Conservation (phyloP, 2,797 vertebrate genomes). For the Sparus aurata region DNA sequence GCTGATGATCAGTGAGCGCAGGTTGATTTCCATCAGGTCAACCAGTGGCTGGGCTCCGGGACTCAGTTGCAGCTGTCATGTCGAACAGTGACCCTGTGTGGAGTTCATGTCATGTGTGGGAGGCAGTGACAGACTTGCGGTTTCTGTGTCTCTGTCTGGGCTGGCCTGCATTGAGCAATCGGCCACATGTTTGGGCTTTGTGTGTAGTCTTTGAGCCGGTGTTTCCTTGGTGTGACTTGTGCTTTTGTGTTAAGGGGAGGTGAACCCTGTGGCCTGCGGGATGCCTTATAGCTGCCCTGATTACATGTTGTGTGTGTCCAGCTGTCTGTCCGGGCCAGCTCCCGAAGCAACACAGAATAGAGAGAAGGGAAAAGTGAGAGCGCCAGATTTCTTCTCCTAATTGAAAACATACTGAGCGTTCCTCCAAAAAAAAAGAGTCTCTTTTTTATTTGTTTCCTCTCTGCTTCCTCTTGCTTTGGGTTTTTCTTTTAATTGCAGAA, state of each 20-base stretch:
- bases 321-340: slow-evolving; percentile 57
- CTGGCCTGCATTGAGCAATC: slow-evolving; percentile 71
- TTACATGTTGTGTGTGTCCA: slow-evolving; percentile 73
- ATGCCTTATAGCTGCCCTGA: slow-evolving; percentile 67
- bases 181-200: slow-evolving; percentile 80
- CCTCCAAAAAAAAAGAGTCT: slow-evolving; percentile 57
- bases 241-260: slow-evolving; percentile 70
- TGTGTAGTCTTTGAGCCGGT: slow-evolving; percentile 63
- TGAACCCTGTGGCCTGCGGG: slow-evolving; percentile 66
- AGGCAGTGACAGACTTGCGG: slow-evolving; percentile 78
- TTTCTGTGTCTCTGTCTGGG: slow-evolving; percentile 78
- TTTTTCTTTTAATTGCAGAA: slow-evolving; percentile 63
- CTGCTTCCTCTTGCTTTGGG: slow-evolving; percentile 59
- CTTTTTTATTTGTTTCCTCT: slow-evolving; percentile 78
- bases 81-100: slow-evolving; percentile 74
- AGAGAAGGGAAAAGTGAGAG: slow-evolving; percentile 21
- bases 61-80: slow-evolving; percentile 73
- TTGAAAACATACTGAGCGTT: slow-evolving; percentile 75
- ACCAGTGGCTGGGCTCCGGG: slow-evolving; percentile 46
- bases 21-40: slow-evolving; percentile 61
- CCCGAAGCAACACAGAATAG: slow-evolving; percentile 26
- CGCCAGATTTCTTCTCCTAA: slow-evolving; percentile 63
- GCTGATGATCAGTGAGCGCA: slow-evolving; percentile 43
- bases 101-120: slow-evolving; percentile 78
- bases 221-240: slow-evolving; percentile 74